phyloP scores from a whole-genome alignment of 2,888 invertebrate genomes.

The Agrochola lychnidis region DNA sequence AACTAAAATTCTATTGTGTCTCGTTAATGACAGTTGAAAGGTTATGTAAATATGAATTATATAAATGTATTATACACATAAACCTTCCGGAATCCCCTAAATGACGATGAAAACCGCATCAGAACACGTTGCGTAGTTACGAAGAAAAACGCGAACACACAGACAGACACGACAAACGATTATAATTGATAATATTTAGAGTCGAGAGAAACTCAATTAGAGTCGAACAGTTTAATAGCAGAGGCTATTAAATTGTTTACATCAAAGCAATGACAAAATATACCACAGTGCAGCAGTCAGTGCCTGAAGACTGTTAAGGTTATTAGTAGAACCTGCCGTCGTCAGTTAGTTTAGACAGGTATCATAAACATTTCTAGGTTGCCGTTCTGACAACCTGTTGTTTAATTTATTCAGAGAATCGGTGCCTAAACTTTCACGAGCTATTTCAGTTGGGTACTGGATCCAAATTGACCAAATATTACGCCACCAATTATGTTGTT shows the following conservation, averaged over 20 bases:
- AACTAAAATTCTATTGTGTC: no score
- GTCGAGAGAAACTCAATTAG: no score
- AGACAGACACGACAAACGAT: background rate
- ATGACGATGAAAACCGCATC: background rate
- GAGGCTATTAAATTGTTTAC: background rate
- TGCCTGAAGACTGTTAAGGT: background rate
- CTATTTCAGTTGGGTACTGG: constrained; percentile 20
- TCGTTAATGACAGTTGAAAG: no score
- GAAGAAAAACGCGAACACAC: background rate
- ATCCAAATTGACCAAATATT: constrained; percentile 57
- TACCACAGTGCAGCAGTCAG: constrained; percentile 6
- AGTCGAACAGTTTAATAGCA: no score
- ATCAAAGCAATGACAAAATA: background rate
- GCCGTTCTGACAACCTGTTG: constrained; percentile 62
- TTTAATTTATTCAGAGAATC: constrained; percentile 51
- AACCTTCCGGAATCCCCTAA: background rate
- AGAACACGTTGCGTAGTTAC: background rate
- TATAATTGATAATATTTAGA: background rate
- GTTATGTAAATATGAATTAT: no score
- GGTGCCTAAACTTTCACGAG: constrained; percentile 43
- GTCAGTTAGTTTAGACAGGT: constrained; percentile 53
- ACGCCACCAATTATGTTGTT: constrained; percentile 44
- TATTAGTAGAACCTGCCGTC: constrained; percentile 38
- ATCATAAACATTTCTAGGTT: constrained; percentile 58
- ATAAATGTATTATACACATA: no score